phyloP scores from a whole-genome alignment of 2,888 invertebrate genomes.

The Drosophila kokeensis region DNA sequence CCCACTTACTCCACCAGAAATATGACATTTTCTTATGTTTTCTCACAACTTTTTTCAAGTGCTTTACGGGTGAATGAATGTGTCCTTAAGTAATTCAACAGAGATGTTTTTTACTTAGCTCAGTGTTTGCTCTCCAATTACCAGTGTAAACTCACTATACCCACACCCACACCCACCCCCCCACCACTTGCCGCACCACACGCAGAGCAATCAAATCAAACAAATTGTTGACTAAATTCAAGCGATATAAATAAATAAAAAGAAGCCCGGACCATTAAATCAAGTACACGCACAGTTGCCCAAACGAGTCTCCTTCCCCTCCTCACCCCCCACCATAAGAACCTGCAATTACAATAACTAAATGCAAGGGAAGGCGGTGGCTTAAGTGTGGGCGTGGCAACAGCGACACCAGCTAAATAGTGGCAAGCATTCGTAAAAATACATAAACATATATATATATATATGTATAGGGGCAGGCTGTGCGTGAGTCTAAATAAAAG shows the following conservation, averaged over 20 bases:
- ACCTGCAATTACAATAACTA: constrained; percentile 70
- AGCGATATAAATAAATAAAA: constrained; percentile 70
- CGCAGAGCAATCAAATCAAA: constrained; percentile 69
- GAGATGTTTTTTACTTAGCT: not conserved
- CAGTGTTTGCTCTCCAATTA: constrained; percentile 50
- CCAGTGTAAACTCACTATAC: not conserved
- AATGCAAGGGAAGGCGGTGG: constrained; percentile 39
- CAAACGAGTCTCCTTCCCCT: not conserved
- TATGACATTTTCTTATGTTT: not conserved
- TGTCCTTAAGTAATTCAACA: not conserved
- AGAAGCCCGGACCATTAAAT: constrained; percentile 62
- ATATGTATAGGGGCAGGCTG: not conserved
- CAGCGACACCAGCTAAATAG: constrained; percentile 48
- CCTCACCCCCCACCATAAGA: fast-evolving
- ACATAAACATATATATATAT: constrained; percentile 21
- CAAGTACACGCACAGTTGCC: constrained; percentile 65
- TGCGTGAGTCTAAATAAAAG: constrained; percentile 19
- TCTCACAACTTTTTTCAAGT: not conserved
- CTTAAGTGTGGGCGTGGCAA: constrained; percentile 22
- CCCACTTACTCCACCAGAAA: not conserved
- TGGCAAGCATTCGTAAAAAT: constrained; percentile 33
- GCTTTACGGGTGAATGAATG: not conserved
- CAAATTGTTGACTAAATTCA: constrained; percentile 80
- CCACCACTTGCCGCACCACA: not conserved
- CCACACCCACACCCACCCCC: not conserved